Base-by-base conservation (phyloP, 2,888 invertebrate species). In the Altica lythri region DNA sequence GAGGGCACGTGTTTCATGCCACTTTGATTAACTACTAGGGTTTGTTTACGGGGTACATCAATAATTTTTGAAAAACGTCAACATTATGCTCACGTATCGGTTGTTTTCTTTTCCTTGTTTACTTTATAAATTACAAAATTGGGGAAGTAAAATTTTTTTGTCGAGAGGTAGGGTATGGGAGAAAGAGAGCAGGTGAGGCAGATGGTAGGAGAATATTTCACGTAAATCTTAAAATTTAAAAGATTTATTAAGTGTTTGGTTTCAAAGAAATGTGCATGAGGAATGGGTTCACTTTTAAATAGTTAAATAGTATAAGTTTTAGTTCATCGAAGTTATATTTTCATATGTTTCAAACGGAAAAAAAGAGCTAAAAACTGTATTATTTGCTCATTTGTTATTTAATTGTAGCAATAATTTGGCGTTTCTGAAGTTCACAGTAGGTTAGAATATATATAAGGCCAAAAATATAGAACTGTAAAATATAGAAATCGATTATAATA, bases 11-110 rank as follows among this genome's bases (percentile, higher is more conserved):
- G 62, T 58, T 58, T 47, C 54, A 51, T 57, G 59, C 57, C 55
- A 55, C 37, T 60, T 61, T 65, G 67, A 68, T 66, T 65, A 64
- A 64, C 64, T 59, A 61, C 61, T 62, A 57, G 59, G 67, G 66
- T 67, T 65, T 68, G 68, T 68, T 69, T 67, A 64, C 62, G 66
- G 53, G 63, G 63, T 63, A 70, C 66, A 68, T 68, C 68, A 68
- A 68, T 67, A 67, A 58, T 62, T 59, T 61, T 59, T 42, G 54
- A 54, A 48, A 56, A 52, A 45, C 47, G 55, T 57, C 53, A 54
- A 57, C 53, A 35, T 48, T 51, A 57, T 57, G 40, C 51, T 53
- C 59, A 59, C 61, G 59, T 55, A 55, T 22, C 48, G 38, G 46
- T 49, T 59, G 59, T 55, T 61, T 53, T 53, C 38, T 52, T 59